A percentile compares a stretch with the other conserved stretches of the same genome.
Conservation (phyloP, 2,888 invertebrate genomes). For the Linyphia triangularis region DNA sequence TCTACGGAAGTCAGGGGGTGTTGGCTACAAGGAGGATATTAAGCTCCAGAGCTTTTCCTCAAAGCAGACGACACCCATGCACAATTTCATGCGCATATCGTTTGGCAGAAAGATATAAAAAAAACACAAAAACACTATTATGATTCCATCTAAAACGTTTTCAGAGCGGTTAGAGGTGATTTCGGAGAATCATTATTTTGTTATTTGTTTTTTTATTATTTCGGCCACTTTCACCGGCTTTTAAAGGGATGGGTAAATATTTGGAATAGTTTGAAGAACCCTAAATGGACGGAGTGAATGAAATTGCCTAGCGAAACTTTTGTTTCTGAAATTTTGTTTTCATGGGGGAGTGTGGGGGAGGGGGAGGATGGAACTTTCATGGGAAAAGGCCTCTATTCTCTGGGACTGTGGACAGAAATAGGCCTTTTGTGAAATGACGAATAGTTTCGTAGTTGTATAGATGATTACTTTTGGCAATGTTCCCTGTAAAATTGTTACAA, state of each 20-base stretch:
- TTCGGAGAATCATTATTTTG: not conserved
- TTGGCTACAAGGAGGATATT: constrained; percentile 45
- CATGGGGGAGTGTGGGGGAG: not conserved
- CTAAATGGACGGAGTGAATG: not conserved
- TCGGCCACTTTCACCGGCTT: constrained; percentile 24
- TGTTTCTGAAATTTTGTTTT: not conserved
- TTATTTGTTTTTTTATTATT: constrained; percentile 20
- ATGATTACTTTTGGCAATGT: constrained; percentile 34
- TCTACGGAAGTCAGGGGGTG: constrained; percentile 36
- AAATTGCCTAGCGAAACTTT: not conserved
- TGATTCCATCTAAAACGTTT: constrained; percentile 44
- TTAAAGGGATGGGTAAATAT: constrained; percentile 28
- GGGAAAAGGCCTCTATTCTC: not conserved
- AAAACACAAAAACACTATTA: constrained; percentile 6
- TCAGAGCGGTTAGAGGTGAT: not conserved
- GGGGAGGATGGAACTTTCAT: not conserved
- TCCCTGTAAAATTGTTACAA: constrained; percentile 10
- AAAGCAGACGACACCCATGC: not conserved
- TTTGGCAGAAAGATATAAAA: not conserved
- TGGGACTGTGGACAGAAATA: not conserved
- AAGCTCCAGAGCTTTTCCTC: constrained; percentile 17
- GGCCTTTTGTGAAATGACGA: constrained; percentile 11
- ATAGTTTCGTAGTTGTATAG: not conserved
- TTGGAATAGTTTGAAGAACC: constrained; percentile 40
- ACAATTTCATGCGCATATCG: not conserved